Conservation (phyloP, 2,888 invertebrate species). For the Rhagonycha fulva region DNA sequence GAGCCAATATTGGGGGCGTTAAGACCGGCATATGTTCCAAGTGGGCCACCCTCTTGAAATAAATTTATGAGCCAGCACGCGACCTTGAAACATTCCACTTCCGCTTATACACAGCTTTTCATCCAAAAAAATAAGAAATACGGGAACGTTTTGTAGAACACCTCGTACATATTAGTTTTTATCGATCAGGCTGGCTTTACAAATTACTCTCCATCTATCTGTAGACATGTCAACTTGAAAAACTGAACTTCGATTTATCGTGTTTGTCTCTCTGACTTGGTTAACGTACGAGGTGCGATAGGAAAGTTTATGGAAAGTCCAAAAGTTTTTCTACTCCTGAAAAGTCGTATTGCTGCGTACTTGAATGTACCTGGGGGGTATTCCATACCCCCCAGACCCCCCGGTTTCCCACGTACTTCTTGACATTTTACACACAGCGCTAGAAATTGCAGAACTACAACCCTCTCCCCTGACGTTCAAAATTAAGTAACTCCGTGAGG, state of each 20-base stretch:
- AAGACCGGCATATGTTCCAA: constrained; percentile 10
- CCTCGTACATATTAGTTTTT: not conserved
- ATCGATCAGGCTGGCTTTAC: not conserved
- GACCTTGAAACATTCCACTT: constrained; percentile 16
- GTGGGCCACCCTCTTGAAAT: constrained; percentile 22
- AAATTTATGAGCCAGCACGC: constrained; percentile 9
- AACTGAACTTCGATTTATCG: not conserved
- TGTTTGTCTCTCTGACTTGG: not conserved
- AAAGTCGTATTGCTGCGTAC: no score
- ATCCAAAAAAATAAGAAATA: not conserved
- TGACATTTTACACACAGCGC: no score
- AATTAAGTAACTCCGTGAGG: no score
- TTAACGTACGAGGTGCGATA: not conserved
- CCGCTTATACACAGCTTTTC: not conserved
- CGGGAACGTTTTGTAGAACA: not conserved
- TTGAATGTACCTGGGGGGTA: no score
- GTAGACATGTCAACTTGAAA: not conserved
- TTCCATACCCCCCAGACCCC: no score
- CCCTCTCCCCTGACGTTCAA: no score
- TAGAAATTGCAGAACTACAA: no score
- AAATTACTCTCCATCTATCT: not conserved
- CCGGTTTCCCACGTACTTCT: no score
- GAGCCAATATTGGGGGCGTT: constrained; percentile 9
- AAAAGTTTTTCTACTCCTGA: no score
- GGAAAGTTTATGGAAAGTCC: not conserved